Base-by-base conservation (phyloP, 1,140 invertebrate genomes). In the Oppia nitens region DNA sequence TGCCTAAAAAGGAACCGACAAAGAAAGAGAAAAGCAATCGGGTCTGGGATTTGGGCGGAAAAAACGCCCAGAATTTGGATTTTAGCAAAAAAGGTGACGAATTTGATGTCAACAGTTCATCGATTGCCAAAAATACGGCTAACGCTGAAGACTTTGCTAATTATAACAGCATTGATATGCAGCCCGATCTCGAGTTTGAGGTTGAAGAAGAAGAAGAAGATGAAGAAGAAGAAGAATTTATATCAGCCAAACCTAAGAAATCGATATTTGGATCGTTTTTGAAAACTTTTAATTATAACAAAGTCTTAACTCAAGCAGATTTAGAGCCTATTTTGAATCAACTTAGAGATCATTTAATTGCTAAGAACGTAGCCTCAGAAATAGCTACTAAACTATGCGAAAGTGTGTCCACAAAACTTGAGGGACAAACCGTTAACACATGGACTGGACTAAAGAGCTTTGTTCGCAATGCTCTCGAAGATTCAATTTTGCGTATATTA, bases 291-390 rank as follows among this genome's bases (percentile, higher is more conserved):
- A 58, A 51, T 0, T 57, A 61, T 50, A 63, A 60, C 32, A 63
- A 90, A 60, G 70, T 72, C 25, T 62, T 76, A 29, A 72, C 71
- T 14, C 60, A 67, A 52, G 68, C 72, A 47, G 75, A 86, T 56
- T 82, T 98, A 77, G 73, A 80, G 61, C 86, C 93, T 0, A 83
- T 83, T 40, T 72, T 99, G 60, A 92, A 97, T 51, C 96, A 98
- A 72, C 78, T 99, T 74, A 85, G 85, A 61, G 94, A 98, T 71
- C 93, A 96, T 73, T 76, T 99, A 26, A 97, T 98, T 64, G 77
- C 79, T 0, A 98, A 99, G 72, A 99, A 99, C 74, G 96, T 99
- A 1, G 96, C 96, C 27, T 74, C 89, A 0, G 95, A 99, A 64
- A 97, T 99, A 65, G 82, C 95, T 9, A 75, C 78, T 20, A 95